Evolutionary conservation across 2,113 vertebrate species (phyloP).

Genomic region (Vulpes ferrilata): DNA sequence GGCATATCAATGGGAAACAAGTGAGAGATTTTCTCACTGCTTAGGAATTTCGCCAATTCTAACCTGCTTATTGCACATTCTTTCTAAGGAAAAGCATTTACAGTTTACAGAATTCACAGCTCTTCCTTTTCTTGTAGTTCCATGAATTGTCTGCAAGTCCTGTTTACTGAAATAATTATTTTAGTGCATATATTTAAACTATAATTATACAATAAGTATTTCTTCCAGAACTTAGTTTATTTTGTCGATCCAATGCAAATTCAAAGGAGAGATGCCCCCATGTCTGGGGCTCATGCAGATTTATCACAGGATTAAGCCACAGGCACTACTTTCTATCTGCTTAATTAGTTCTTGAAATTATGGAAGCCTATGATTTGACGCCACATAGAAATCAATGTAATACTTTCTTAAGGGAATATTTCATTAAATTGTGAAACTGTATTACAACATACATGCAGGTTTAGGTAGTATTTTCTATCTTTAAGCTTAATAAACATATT

Average conservation of each 20-base stretch:
- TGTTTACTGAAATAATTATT: slow-evolving; percentile 72
- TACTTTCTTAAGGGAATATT: slow-evolving; percentile 63
- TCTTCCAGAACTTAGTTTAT: slow-evolving; percentile 65
- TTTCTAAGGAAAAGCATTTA: slow-evolving; percentile 80
- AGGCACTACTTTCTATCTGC: slow-evolving; percentile 67
- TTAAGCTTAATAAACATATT: slow-evolving; percentile 73
- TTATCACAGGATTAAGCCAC: slow-evolving; percentile 73
- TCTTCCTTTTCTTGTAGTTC: slow-evolving; percentile 74
- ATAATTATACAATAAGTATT: slow-evolving; percentile 72
- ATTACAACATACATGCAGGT: not conserved
- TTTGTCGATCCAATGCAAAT: slow-evolving; percentile 67
- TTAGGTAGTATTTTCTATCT: slow-evolving; percentile 62
- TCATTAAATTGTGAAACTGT: slow-evolving; percentile 59
- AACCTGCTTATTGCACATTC: slow-evolving; percentile 82
- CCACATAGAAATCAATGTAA: slow-evolving; percentile 58
- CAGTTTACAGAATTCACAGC: slow-evolving; percentile 56
- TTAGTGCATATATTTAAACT: slow-evolving; percentile 75
- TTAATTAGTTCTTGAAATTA: slow-evolving; percentile 81
- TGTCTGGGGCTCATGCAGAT: slow-evolving; percentile 64
- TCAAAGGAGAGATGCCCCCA: slow-evolving; percentile 56
- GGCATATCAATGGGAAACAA: slow-evolving; percentile 87
- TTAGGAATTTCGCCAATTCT: slow-evolving; percentile 88
- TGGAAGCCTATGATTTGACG: slow-evolving; percentile 48
- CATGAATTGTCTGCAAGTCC: slow-evolving; percentile 54
- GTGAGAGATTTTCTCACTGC: slow-evolving; percentile 87